Conservation (phyloP, 1,140 invertebrate genomes). For the Mercenaria mercenaria region DNA sequence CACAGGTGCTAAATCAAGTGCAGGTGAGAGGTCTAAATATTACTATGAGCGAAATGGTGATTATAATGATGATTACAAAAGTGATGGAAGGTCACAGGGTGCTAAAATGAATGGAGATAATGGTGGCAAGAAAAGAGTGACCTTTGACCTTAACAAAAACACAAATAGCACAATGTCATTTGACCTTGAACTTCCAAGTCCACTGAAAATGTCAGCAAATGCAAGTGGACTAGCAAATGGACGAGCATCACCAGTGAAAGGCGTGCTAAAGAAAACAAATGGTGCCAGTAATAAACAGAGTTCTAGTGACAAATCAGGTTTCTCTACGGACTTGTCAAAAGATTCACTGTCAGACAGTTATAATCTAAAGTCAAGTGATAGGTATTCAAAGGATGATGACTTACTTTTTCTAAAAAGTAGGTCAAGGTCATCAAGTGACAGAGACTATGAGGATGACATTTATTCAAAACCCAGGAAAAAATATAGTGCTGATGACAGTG, state of each 20-base stretch:
- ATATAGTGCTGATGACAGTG: constrained; percentile 66
- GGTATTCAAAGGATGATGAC: constrained; percentile 68
- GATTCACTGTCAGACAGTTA: constrained; percentile 57
- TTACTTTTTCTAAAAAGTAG: constrained; percentile 56
- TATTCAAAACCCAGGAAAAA: constrained; percentile 30
- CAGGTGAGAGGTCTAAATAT: constrained; percentile 73
- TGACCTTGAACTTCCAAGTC: constrained; percentile 82
- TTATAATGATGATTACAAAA: constrained; percentile 64
- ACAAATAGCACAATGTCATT: constrained; percentile 76
- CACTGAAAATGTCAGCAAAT: constrained; percentile 70
- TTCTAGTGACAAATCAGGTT: constrained; percentile 63
- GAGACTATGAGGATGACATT: constrained; percentile 9
- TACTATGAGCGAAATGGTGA: constrained; percentile 60
- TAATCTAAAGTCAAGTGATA: constrained; percentile 12
- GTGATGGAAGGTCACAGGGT: constrained; percentile 49
- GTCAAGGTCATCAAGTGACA: constrained; percentile 36
- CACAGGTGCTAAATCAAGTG: constrained; percentile 47
- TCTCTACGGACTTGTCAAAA: constrained; percentile 57
- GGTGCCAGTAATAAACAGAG: constrained; percentile 43
- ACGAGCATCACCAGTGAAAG: constrained; percentile 71
- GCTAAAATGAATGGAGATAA: constrained; percentile 59
- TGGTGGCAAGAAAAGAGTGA: constrained; percentile 75
- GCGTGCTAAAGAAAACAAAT: constrained; percentile 74
- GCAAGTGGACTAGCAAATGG: constrained; percentile 55
- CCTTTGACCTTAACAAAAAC: constrained; percentile 73